These are phyloP conservation scores for Corythoichthys intestinalis DNA, from an alignment of 2,113 vertebrate genomes.

Conservation along the genomic window DNA sequence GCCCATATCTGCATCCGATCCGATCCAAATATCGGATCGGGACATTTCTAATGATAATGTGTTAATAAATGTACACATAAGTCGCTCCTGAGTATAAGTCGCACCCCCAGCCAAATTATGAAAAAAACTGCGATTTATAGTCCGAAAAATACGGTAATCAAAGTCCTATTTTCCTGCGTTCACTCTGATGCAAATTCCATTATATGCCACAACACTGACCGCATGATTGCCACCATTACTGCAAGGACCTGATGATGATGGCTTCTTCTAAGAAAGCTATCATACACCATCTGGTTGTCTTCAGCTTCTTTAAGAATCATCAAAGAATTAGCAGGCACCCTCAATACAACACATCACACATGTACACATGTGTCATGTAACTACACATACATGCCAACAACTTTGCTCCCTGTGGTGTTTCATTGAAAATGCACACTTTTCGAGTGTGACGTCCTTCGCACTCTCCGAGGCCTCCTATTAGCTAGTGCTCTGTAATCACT, in stretches of 20 bases:
- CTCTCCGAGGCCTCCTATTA: constrained; percentile 61
- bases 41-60: no score
- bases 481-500: constrained; percentile 63
- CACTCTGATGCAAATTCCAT: no score
- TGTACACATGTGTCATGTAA: constrained; percentile 39
- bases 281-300: constrained; percentile 63
- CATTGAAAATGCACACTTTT: constrained; percentile 18
- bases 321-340: constrained; percentile 46
- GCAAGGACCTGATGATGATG: constrained; percentile 47
- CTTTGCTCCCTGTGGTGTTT: constrained; percentile 25
- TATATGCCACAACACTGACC: no score
- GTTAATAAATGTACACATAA: no score
- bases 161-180: background rate
- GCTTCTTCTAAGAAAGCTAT: constrained; percentile 54
- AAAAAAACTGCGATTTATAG: no score
- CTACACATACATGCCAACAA: constrained; percentile 24
- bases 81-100: no score
- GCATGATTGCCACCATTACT: constrained; percentile 33
- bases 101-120: no score
- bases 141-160: background rate
- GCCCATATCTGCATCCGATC: no score
- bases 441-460: constrained; percentile 59
- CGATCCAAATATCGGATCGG: no score
- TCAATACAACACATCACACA: background rate
- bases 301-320: constrained; percentile 56